A percentile compares a stretch with the other conserved stretches of the same genome.
These are phyloP conservation scores for Bradypus variegatus DNA, from an alignment of 2,797 vertebrate genomes.

Conservation along the genomic window DNA sequence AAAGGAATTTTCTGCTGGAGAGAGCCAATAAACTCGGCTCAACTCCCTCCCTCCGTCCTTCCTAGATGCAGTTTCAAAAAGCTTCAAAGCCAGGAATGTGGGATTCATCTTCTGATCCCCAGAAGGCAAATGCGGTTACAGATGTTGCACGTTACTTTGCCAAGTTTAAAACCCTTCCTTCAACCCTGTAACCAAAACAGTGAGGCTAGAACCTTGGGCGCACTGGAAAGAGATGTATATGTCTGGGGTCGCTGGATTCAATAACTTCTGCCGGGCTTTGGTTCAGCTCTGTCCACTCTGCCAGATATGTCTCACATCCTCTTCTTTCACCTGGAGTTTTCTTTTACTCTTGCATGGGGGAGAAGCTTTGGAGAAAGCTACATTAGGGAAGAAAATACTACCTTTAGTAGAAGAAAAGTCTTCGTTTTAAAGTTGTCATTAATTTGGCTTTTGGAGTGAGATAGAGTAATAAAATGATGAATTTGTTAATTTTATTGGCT, in stretches of 20 bases:
- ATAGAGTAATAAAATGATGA: constrained; percentile 11
- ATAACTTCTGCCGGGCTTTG: constrained; percentile 31
- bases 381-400: constrained; percentile 70
- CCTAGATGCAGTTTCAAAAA: constrained; percentile 65
- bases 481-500: constrained; percentile 22
- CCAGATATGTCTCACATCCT: not conserved
- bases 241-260: not conserved
- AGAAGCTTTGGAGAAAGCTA: constrained; percentile 17
- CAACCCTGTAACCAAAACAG: constrained; percentile 59
- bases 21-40: constrained; percentile 67
- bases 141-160: constrained; percentile 69
- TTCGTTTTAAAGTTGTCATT: constrained; percentile 55
- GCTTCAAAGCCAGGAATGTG: constrained; percentile 74
- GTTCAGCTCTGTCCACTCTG: constrained; percentile 45
- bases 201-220: constrained; percentile 43
- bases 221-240: constrained; percentile 16
- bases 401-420: constrained; percentile 67
- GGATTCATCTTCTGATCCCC: constrained; percentile 69
- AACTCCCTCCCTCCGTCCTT: constrained; percentile 58
- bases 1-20: constrained; percentile 59
- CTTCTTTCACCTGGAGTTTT: not conserved
- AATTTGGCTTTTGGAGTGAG: constrained; percentile 55
- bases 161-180: constrained; percentile 68
- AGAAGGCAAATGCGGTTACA: constrained; percentile 71
- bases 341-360: not conserved